phyloP scores from a whole-genome alignment of 2,113 vertebrate species.

The Petaurus breviceps region DNA sequence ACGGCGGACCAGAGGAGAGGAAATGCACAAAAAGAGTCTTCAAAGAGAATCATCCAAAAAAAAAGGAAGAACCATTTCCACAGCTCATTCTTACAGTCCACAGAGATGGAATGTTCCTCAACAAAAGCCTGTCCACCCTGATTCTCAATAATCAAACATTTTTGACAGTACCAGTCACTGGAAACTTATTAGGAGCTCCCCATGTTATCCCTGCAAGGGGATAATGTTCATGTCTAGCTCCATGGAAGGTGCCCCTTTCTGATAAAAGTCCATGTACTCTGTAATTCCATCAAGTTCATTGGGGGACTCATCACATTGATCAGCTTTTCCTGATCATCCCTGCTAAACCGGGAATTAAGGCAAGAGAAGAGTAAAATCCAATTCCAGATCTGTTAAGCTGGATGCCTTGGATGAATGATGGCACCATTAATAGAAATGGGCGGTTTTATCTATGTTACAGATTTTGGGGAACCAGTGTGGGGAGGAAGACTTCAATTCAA shows the following conservation, averaged over 20 bases:
- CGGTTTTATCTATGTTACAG: background rate
- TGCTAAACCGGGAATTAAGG: background rate
- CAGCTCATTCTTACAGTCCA: background rate
- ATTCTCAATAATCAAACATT: background rate
- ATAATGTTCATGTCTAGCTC: background rate
- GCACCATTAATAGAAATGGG: background rate
- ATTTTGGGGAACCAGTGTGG: background rate
- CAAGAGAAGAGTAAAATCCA: background rate
- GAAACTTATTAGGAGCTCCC: background rate
- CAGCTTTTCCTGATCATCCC: background rate
- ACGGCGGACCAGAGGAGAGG: background rate
- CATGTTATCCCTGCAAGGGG: background rate
- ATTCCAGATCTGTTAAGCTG: background rate
- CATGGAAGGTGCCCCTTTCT: background rate
- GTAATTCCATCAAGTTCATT: background rate
- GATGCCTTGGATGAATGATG: background rate
- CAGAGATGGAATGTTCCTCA: background rate
- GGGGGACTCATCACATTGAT: background rate
- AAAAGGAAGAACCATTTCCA: background rate
- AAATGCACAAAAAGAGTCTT: background rate
- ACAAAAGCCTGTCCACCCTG: background rate
- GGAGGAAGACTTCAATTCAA: background rate
- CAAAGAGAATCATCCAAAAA: background rate
- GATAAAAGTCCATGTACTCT: background rate
- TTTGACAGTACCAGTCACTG: background rate